These are phyloP conservation scores for Procambarus virginalis DNA, from an alignment of 1,140 invertebrate species.

Conservation along the genomic window DNA sequence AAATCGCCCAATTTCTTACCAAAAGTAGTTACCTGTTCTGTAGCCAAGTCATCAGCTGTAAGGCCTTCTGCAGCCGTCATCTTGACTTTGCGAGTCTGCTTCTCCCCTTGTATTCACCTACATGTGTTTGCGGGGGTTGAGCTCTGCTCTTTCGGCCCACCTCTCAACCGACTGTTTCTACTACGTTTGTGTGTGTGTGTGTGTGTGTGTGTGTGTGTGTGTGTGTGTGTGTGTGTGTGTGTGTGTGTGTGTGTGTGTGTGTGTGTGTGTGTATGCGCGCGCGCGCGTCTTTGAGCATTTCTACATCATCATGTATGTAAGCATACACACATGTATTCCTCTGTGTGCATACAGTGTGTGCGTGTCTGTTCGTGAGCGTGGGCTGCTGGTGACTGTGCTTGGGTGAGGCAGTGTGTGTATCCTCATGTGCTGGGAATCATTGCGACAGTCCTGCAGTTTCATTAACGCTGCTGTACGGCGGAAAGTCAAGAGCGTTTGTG, in stretches of 20 bases:
- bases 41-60: neutral
- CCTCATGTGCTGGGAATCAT: neutral
- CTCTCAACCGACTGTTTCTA: too few relatives aligned
- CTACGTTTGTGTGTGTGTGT: too few relatives aligned
- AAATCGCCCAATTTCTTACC: slow-evolving; percentile 10
- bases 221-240: slow-evolving; percentile 32
- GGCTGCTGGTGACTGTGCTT: neutral
- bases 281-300: too few relatives aligned
- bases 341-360: too few relatives aligned
- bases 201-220: slow-evolving; percentile 33
- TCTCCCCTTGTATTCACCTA: too few relatives aligned
- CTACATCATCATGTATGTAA: too few relatives aligned
- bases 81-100: too few relatives aligned
- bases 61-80: neutral
- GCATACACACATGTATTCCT: too few relatives aligned
- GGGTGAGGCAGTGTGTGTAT: neutral
- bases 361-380: too few relatives aligned
- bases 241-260: slow-evolving; percentile 17
- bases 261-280: slow-evolving; percentile 8
- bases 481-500: neutral
- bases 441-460: neutral
- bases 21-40: neutral
- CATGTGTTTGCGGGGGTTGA: too few relatives aligned
- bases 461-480: neutral
- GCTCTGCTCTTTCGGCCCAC: too few relatives aligned